phyloP scores from a whole-genome alignment of 1,140 invertebrate genomes.

The Caenorhabditis elegans region WBcel235 BX284604.4:7952501-7953000 shows the following conservation, averaged over 20 bases:
- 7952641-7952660: not conserved
- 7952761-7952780: not conserved
- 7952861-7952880: not conserved
- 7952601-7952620: no score
- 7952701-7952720: not conserved
- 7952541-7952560: no score
- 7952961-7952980: no score
- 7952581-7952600: no score
- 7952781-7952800: not conserved
- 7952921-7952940: not conserved
- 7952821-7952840: not conserved
- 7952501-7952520: no score
- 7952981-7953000: no score
- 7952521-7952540: no score
- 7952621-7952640: not conserved
- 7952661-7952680: not conserved
- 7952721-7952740: not conserved
- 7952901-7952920: not conserved
- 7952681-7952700: not conserved
- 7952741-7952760: not conserved
- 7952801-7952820: not conserved
- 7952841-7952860: not conserved
- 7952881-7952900: slow-evolving; percentile 1
- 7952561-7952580: no score
- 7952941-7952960: not conserved